These are phyloP conservation scores for Dasysyrphus tricinctus DNA, from an alignment of 2,888 invertebrate genomes.

Conservation along the genomic window DNA sequence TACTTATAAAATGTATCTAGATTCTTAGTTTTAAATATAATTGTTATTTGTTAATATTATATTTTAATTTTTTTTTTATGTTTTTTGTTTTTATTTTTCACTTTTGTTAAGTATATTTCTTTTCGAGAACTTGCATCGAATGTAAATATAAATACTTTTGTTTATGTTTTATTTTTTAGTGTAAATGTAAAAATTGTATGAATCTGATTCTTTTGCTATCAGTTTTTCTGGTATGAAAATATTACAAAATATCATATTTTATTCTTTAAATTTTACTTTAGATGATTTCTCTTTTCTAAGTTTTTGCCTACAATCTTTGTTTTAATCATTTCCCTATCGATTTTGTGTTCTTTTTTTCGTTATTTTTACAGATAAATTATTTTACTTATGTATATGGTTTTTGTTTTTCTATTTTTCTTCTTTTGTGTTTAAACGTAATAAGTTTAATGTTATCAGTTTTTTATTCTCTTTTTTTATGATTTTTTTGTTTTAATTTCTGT, in stretches of 20 bases:
- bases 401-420: slow-evolving; percentile 34
- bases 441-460: slow-evolving; percentile 71
- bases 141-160: slow-evolving; percentile 73
- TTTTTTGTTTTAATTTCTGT: slow-evolving; percentile 28
- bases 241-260: slow-evolving; percentile 70
- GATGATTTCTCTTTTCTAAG: slow-evolving; percentile 55
- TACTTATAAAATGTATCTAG: slow-evolving; percentile 61
- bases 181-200: slow-evolving; percentile 76
- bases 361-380: slow-evolving; percentile 61
- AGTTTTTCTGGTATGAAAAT: slow-evolving; percentile 71
- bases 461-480: slow-evolving; percentile 66
- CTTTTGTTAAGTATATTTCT: slow-evolving; percentile 16
- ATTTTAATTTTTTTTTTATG: neutral
- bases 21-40: slow-evolving; percentile 58
- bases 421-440: slow-evolving; percentile 66
- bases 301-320: slow-evolving; percentile 41
- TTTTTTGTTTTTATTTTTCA: neutral
- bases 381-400: slow-evolving; percentile 56
- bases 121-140: slow-evolving; percentile 60
- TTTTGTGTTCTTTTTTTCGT: slow-evolving; percentile 8
- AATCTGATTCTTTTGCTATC: slow-evolving; percentile 68
- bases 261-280: slow-evolving; percentile 53
- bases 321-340: slow-evolving; percentile 62
- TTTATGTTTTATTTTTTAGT: slow-evolving; percentile 42
- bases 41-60: slow-evolving; percentile 31